Base-by-base conservation (phyloP, 2,113 vertebrate species). In the Puntigrus tetrazona region DNA sequence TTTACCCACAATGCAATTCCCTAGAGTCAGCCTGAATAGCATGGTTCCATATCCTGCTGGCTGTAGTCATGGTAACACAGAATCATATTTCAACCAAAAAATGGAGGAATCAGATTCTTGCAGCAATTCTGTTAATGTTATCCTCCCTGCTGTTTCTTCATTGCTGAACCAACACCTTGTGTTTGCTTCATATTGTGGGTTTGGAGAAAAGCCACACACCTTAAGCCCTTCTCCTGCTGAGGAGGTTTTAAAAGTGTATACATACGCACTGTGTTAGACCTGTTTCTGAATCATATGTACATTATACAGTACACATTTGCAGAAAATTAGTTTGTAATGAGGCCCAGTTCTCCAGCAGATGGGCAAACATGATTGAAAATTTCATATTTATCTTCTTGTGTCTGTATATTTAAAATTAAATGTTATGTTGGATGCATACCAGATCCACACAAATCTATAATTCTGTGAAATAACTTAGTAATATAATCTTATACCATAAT, bases 51-150 rank as follows among this genome's bases (percentile, higher is more conserved):
- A 22, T 67, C 78, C 50, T 10, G 50, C 25, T 85, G 84, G 1
- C 78, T 67, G 70, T 85, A 81, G 84, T 76, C 84, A 85, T 25
- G 45, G 84, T 80, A 76, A 76, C 78, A 34, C 70, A 81, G 84
- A 31, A 31, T 81, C 78, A 25, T 27, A 52, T 50, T 43, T 81
- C 29, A 1, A 22, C 41, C 1, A 25, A 57, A 45, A 31, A n/a
- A 57, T 11, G 14, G 7, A 59, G 41, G 59, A 61, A 45, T 2
- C 11, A 63, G 22, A 77, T n/a, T 52, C 22, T 77, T 77, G 38
- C 29, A 25, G 20, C 9, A 29, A 47, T 84, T 65, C 31, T 65
- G 50, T 84, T 69, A 84, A 50, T 43, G 43, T 38, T 27, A 59
- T 5, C 38, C 43, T 22, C 11, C 55, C 55, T 22, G 41, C 59